A percentile compares a stretch with the other conserved stretches of the same genome.
Conservation (phyloP, 2,113 vertebrate species). For the Globicephala melas region DNA sequence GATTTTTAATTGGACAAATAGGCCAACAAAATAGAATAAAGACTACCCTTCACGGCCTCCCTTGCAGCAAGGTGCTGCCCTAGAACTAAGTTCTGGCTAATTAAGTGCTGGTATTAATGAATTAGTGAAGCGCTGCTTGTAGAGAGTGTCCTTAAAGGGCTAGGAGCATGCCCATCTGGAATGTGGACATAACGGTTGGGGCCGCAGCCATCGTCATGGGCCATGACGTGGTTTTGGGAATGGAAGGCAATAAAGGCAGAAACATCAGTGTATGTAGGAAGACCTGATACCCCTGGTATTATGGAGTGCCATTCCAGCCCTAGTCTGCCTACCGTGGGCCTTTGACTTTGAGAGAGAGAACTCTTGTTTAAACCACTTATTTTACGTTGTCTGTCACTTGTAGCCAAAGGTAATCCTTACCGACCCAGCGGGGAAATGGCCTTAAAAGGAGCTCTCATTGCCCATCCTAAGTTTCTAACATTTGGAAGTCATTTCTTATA, state of each 20-base stretch:
- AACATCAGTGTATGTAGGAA: neutral
- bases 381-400: neutral
- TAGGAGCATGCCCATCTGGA: neutral
- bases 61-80: neutral
- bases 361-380: neutral
- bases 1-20: neutral
- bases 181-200: fast-evolving
- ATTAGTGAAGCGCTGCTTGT: neutral
- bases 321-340: neutral
- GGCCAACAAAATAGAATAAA: neutral
- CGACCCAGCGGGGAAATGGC: neutral
- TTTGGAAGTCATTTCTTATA: conserved; percentile 22
- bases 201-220: neutral
- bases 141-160: neutral
- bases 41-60: neutral
- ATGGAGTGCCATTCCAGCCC: neutral
- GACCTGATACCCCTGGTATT: neutral
- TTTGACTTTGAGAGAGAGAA: neutral
- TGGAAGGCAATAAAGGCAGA: neutral
- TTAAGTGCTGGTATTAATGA: neutral
- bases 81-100: neutral
- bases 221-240: neutral
- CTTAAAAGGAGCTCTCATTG: conserved; percentile 1
- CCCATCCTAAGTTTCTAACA: neutral
- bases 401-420: neutral